Evolutionary conservation across 2,888 invertebrate species (phyloP).

Genomic region (Phyto melanocephala): DNA sequence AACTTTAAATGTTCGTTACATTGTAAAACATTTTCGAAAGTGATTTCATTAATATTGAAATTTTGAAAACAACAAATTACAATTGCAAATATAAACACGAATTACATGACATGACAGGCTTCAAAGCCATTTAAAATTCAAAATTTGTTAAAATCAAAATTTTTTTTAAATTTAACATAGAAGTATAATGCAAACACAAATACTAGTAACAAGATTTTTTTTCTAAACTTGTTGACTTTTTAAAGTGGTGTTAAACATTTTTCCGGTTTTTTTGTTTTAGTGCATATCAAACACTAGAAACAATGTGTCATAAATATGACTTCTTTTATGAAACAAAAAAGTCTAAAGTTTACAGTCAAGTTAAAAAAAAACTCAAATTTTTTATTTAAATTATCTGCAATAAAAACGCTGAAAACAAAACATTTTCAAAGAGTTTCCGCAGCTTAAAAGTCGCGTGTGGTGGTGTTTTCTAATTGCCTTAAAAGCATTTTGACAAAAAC

Average conservation of each 20-base stretch:
- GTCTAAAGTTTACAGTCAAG: not conserved
- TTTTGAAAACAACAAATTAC: conserved; percentile 2
- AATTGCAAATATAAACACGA: conserved; percentile 36
- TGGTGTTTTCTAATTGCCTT: conserved; percentile 51
- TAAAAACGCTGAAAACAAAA: not conserved
- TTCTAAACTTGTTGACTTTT: conserved; percentile 53
- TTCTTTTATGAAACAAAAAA: conserved; percentile 33
- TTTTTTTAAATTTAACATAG: conserved; percentile 26
- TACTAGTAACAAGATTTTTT: conserved; percentile 2
- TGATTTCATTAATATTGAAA: conserved; percentile 38
- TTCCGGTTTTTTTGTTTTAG: not conserved
- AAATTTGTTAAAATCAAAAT: conserved; percentile 34
- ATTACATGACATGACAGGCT: conserved; percentile 9
- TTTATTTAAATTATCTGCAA: not conserved
- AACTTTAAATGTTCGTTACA: not conserved
- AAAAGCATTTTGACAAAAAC: conserved; percentile 36
- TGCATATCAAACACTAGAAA: conserved; percentile 23
- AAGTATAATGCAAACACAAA: conserved; percentile 8
- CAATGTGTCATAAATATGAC: conserved; percentile 25
- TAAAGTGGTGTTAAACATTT: conserved; percentile 7
- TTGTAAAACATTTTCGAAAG: conserved; percentile 24
- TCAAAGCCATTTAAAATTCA: conserved; percentile 36
- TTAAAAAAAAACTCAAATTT: conserved; percentile 30
- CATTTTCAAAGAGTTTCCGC: conserved; percentile 58
- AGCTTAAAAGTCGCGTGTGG: conserved; percentile 48